Conservation (phyloP, 1,140 invertebrate genomes). For the Xylocopa sonorina region DNA sequence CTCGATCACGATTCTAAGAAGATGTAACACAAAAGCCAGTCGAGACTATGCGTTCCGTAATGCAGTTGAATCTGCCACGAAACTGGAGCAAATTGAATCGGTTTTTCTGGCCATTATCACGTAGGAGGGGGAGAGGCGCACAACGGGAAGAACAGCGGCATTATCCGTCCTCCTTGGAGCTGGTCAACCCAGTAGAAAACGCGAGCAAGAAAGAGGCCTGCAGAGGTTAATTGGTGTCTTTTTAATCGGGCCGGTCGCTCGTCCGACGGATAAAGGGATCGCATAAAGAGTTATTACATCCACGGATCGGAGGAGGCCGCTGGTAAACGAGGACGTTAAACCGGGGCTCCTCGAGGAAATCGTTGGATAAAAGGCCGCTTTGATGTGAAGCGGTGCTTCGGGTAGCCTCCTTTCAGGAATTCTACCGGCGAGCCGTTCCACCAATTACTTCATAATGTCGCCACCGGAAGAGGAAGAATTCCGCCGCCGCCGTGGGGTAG, state of each 20-base stretch:
- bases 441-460: conserved; percentile 42
- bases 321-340: conserved; percentile 10
- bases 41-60: neutral
- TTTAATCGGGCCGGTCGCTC: neutral
- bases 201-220: neutral
- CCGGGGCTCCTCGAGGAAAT: conserved; percentile 21
- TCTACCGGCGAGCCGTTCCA: conserved; percentile 19
- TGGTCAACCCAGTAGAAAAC: neutral
- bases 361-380: conserved; percentile 9
- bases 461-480: conserved; percentile 27
- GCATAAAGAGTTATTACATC: conserved; percentile 26
- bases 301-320: neutral
- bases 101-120: neutral
- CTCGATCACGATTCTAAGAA: too few species aligned
- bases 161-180: neutral
- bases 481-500: too few species aligned
- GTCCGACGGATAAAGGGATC: neutral
- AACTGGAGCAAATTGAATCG: neutral
- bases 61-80: neutral
- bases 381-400: conserved; percentile 24
- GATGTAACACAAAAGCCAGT: neutral
- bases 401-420: conserved; percentile 29
- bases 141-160: neutral
- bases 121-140: too few species aligned
- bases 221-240: conserved; percentile 34